Evolutionary conservation across 1,140 invertebrate genomes (phyloP).

Genomic region (Saccostrea cuccullata): DNA sequence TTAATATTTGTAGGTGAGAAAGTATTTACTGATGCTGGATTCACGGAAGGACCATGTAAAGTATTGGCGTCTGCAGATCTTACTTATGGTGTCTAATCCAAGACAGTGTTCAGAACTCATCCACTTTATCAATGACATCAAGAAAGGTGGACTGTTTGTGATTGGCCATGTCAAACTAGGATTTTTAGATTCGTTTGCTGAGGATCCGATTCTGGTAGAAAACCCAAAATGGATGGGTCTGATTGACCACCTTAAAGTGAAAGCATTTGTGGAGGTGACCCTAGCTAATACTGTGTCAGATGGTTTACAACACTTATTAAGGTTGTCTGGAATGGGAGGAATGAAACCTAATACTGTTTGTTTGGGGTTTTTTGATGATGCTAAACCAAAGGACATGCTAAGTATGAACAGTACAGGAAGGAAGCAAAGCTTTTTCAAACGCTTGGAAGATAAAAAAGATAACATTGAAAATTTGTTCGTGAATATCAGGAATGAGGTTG

Average conservation of each 20-base stretch:
- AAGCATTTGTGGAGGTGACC: conserved; percentile 98
- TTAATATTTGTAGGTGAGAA: conserved; percentile 85
- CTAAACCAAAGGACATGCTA: conserved; percentile 65
- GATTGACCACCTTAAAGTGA: conserved; percentile 93
- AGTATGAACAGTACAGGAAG: conserved; percentile 52
- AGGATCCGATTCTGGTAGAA: conserved; percentile 81
- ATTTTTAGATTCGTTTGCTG: conserved; percentile 64
- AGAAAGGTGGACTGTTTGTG: conserved; percentile 98
- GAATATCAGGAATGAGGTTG: conserved; percentile 69
- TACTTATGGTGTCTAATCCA: conserved; percentile 94
- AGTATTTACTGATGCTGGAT: conserved; percentile 97
- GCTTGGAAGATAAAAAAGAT: conserved; percentile 47
- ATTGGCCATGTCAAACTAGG: conserved; percentile 92
- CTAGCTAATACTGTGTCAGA: conserved; percentile 90
- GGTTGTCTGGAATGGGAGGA: conserved; percentile 96
- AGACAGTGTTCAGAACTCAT: conserved; percentile 94
- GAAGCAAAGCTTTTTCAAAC: conserved; percentile 58
- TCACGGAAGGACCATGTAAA: conserved; percentile 98
- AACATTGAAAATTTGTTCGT: conserved; percentile 64
- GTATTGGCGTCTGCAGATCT: conserved; percentile 98
- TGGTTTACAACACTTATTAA: conserved; percentile 94
- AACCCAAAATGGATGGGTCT: conserved; percentile 92
- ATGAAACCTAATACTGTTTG: conserved; percentile 99
- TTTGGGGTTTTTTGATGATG: conserved; percentile 87
- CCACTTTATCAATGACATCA: conserved; percentile 98